Evolutionary conservation across 2,113 vertebrate species (phyloP), one percentile per base, ranked within the genome.

Genomic region (Proteles cristata): DNA sequence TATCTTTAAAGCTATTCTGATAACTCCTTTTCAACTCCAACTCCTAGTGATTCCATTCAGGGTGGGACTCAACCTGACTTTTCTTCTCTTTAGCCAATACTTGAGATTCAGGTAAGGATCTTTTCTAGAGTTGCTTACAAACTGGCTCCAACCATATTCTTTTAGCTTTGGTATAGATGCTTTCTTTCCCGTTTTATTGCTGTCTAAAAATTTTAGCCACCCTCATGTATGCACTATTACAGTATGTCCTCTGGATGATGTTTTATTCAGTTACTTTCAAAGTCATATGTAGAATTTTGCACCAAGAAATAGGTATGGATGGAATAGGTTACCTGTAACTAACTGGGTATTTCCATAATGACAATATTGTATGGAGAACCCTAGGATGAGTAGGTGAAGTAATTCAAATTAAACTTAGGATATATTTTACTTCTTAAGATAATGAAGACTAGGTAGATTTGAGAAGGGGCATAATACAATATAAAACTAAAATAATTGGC

Each of bases 391-490:
- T 23, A 84, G 31, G 23, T 39, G 91, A 91, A 79, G 50, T 50
- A 89, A 82, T 28, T 50, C 28, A 55, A 66, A 68, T 94, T 88
- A 84, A 5, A 77, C 88, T 88, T 69, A 82, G 26, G 31, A 35
- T 43, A 25, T 87, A 33, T 84, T 87, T 97, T 92, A 88, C 35
- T 80, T 97, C 45, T 84, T 73, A 73, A 74, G 66, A 45, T 80
- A 80, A 92, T 61, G 8, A 84, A 80, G 26, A 76, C 73, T 90
- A 31, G 50, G 31, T 68, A 0, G 25, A 58, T 87, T 93, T 55
- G 11, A 79, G 48, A 89, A 92, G 26, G 5, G 69, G 11, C 23
- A 21, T 71, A 77, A 87, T 33, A 88, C 0, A 84, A 81, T 61
- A 76, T 39, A 39, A 96, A 93, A 83, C 14, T 82, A 61, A 96